Evolutionary conservation across 2,888 invertebrate species (phyloP), one percentile per base, ranked within the genome.

Genomic region (Caenorhabditis sp.): DNA sequence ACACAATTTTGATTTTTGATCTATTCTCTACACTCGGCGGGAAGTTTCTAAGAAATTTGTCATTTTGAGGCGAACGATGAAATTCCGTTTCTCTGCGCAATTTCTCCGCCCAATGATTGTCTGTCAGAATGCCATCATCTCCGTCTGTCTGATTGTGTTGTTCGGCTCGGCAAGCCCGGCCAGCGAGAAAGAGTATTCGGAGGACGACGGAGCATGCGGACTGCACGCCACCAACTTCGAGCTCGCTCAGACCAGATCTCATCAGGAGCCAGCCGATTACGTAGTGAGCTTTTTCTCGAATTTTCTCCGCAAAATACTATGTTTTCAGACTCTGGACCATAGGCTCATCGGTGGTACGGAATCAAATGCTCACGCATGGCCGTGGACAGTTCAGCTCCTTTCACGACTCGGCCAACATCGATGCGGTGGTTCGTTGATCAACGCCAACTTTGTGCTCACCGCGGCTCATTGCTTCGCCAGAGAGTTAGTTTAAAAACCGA

Each of bases 381-480:
- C 87, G 22, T 87, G 87, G 87, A 81, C 82, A 7, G 86, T 81
- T 17, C 83, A 87, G 62, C 55, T 86, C 30, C 48, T 80, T 13
- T 78, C 75, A 56, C 39, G 66, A 17, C 55, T 71, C 24, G 77
- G 74, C 52, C 53, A 53, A 9, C 81, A 81, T 53, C 48, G 77
- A 24, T 88, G 88, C 55, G 88, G 88, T 11, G 86, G 85, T 15
- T 82, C 84, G 6, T 59, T 88, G 37, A 83, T 88, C 62, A 81
- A 80, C 39, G 39, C 63, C 1, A 78, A 82, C 24, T 86, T 83
- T 55, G 83, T 88, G 30, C 78, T 87, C 52, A 87, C 88, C 20
- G 87, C 87, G 11, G 87, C 86, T 2, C 87, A 88, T 58, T 87
- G 87, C 68, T 83, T 87, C 65, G 76, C 76, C 8, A 79, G 74